A percentile compares a stretch with the other conserved stretches of the same genome.
These are phyloP conservation scores for Macrosiphum euphorbiae DNA, from an alignment of 2,888 invertebrate genomes.

Conservation along the genomic window DNA sequence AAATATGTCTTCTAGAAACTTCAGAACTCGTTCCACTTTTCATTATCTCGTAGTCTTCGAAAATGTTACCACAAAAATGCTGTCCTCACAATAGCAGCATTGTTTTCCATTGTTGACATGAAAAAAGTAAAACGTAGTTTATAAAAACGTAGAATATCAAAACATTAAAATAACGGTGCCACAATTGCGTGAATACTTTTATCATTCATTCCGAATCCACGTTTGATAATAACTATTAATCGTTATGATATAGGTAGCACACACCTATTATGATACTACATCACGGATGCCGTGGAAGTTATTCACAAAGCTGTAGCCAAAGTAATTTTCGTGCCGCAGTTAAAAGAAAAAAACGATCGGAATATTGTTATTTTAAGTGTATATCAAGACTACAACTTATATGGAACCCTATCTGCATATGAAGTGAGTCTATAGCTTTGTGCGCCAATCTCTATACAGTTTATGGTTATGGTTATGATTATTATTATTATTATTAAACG, in stretches of 20 bases:
- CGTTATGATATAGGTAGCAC: neutral
- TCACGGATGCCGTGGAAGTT: neutral
- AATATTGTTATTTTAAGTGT: neutral
- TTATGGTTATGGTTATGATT: neutral
- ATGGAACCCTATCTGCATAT: neutral
- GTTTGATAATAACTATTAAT: neutral
- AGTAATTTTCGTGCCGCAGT: neutral
- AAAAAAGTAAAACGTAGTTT: neutral
- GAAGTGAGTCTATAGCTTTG: neutral
- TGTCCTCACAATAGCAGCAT: neutral
- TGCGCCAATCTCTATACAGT: neutral
- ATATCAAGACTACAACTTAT: neutral
- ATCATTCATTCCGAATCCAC: neutral
- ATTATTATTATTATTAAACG: neutral
- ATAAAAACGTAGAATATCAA: neutral
- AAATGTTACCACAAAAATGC: neutral
- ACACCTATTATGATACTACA: neutral
- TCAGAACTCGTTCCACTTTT: neutral
- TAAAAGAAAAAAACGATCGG: neutral
- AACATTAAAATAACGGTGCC: neutral
- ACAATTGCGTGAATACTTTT: neutral
- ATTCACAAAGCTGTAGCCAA: neutral
- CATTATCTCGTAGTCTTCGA: neutral
- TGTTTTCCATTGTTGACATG: neutral
- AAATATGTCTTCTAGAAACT: neutral